phyloP scores from a whole-genome alignment of 2,888 invertebrate species.

The Eupithecia pulchellata region DNA sequence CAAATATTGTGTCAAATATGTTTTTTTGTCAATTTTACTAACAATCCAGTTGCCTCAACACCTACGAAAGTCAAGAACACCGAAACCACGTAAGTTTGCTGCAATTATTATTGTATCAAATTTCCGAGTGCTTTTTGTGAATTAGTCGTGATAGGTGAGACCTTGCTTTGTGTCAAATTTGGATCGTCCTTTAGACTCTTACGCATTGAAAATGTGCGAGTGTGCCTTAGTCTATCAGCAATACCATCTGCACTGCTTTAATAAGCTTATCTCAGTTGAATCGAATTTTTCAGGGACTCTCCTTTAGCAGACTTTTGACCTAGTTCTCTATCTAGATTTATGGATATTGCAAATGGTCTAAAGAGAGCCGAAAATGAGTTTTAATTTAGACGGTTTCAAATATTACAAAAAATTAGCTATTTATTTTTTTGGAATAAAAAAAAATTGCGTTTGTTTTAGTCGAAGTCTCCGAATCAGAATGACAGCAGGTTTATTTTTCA shows the following conservation, averaged over 20 bases:
- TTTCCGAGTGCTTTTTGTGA: slow-evolving; percentile 4
- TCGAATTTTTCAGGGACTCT: neutral
- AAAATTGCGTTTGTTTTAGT: no score
- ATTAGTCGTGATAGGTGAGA: slow-evolving; percentile 41
- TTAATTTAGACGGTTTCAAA: no score
- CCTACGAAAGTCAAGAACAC: neutral
- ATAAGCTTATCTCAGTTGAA: neutral
- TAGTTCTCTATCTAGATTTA: neutral
- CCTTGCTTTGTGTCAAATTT: slow-evolving; percentile 43
- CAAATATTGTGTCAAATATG: no score
- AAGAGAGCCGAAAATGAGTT: no score
- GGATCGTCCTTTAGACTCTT: slow-evolving; percentile 28
- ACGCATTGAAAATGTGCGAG: neutral
- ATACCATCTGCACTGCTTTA: neutral
- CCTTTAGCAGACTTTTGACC: slow-evolving; percentile 1
- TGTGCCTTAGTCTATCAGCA: neutral
- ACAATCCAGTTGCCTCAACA: neutral
- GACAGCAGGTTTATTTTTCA: no score
- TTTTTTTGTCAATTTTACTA: neutral
- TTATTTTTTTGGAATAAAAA: no score
- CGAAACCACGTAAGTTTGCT: neutral
- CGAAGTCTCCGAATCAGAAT: no score
- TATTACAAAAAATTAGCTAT: no score
- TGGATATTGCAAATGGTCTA: neutral
- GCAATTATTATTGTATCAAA: neutral